Base-by-base conservation (phyloP, 2,797 vertebrate species). In the Serranus cabrilla region DNA sequence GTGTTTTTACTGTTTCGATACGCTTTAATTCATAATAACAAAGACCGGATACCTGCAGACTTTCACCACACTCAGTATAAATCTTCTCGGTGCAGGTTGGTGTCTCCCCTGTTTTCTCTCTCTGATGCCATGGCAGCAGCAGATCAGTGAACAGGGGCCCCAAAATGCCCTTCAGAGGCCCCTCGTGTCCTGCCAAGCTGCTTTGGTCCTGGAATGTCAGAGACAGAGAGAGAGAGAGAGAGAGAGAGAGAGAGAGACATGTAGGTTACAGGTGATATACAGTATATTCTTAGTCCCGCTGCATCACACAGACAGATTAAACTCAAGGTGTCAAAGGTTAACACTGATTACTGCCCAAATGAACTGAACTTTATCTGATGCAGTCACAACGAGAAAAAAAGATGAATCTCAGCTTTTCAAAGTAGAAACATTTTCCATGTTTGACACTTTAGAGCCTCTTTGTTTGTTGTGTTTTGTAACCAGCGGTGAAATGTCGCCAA, bases 71-170 rank as follows among this genome's bases (percentile, higher is more conserved):
- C 42, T 27, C 6, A 70, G 42, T 55, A 11, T 31, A 47, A 27
- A 2, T 7, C 10, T 18, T 25, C n/a, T n/a, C 27, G 17, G 21
- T 42, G 27, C 25, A 62, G 13, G 11, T 73, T 58, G 43, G 21
- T 52, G 23, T 56, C 39, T 57, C 13, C 11, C 62, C 43, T 61
- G 16, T 14, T 31, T 13, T 60, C 42, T 47, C 2, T 42, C 17
- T 57, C 21, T 61, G 62, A 46, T 59, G 21, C 59, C 55, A 63
- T 27, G 25, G 61, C 58, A 54, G 71, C 73, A 60, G 31, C 27
- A 45, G 20, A 21, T 61, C 37, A 45, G 63, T 25, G 31, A 58
- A 76, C 45, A 49, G 16, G 27, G 37, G 45, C 70, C 77, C 23
- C 50, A 25, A 10, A 47, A 45, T 62, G 37, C 60, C 49, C 49